Percentiles rank a stretch among this genome's conserved stretches.
phyloP scores from a whole-genome alignment of 2,797 vertebrate genomes.

The Crenuchus spilurus region DNA sequence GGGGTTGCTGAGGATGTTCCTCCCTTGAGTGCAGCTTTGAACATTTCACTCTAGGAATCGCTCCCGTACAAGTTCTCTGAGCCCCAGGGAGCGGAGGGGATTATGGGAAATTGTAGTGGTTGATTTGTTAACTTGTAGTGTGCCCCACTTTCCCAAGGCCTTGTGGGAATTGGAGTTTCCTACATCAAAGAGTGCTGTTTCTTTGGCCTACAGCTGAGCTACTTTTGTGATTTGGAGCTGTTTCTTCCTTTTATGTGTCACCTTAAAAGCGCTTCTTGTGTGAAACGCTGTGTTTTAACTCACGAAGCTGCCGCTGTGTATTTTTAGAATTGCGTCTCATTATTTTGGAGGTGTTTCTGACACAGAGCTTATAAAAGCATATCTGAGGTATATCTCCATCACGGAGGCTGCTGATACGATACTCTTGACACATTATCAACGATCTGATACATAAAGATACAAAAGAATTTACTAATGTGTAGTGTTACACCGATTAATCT shows the following conservation, averaged over 20 bases:
- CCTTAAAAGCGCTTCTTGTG: neutral
- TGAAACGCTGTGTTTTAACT: neutral
- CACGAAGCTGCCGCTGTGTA: no score
- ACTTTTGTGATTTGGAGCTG: neutral
- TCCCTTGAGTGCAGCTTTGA: slow-evolving; percentile 35
- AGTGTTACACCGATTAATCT: no score
- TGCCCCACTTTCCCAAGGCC: slow-evolving; percentile 22
- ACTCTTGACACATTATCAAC: no score
- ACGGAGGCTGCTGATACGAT: no score
- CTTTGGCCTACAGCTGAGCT: neutral
- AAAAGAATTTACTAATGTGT: no score
- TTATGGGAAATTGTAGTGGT: neutral
- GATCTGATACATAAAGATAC: no score
- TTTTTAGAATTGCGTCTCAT: no score
- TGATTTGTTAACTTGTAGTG: neutral
- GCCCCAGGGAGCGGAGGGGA: neutral
- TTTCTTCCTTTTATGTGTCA: neutral
- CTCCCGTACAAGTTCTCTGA: neutral
- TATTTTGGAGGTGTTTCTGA: no score
- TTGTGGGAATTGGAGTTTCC: slow-evolving; percentile 14
- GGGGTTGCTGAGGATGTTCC: slow-evolving; percentile 15
- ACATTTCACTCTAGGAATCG: slow-evolving; percentile 10
- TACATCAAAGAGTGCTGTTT: neutral
- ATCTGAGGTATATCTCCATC: no score
- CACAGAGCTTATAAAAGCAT: no score